A percentile compares a stretch with the other conserved stretches of the same genome.
Conservation (phyloP, 1,140 invertebrate species). For the Hestina assimilis region DNA sequence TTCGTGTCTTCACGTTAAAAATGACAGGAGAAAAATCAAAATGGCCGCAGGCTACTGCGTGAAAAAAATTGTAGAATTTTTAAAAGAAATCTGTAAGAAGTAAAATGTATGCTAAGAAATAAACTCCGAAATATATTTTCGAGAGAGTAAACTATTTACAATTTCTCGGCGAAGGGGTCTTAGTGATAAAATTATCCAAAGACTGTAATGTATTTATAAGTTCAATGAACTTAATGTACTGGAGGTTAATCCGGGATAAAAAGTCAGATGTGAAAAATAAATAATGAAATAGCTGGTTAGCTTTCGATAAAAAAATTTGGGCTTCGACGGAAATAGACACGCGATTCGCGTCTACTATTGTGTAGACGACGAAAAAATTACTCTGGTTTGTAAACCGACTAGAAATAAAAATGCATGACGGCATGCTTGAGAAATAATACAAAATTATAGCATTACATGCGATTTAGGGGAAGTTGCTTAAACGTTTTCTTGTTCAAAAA, state of each 20-base stretch:
- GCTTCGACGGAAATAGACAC: constrained; percentile 52
- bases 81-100: constrained; percentile 35
- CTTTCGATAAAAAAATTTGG: constrained; percentile 51
- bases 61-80: constrained; percentile 42
- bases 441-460: constrained; percentile 32
- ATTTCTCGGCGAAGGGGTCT: constrained; percentile 60
- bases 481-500: not conserved
- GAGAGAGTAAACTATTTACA: constrained; percentile 73
- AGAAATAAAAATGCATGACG: constrained; percentile 32
- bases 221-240: constrained; percentile 65
- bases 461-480: not conserved
- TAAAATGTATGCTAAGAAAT: constrained; percentile 47
- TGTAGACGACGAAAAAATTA: constrained; percentile 2
- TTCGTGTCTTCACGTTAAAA: constrained; percentile 29
- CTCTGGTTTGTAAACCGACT: constrained; percentile 30
- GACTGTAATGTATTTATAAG: constrained; percentile 75
- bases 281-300: constrained; percentile 51
- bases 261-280: constrained; percentile 57
- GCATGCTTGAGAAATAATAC: constrained; percentile 42
- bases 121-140: constrained; percentile 74
- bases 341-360: constrained; percentile 22
- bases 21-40: constrained; percentile 34
- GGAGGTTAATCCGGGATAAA: constrained; percentile 56
- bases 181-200: constrained; percentile 75
- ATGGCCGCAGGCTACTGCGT: constrained; percentile 34